These are phyloP conservation scores for Arge pagana DNA, from an alignment of 2,888 invertebrate species.

Conservation along the genomic window DNA sequence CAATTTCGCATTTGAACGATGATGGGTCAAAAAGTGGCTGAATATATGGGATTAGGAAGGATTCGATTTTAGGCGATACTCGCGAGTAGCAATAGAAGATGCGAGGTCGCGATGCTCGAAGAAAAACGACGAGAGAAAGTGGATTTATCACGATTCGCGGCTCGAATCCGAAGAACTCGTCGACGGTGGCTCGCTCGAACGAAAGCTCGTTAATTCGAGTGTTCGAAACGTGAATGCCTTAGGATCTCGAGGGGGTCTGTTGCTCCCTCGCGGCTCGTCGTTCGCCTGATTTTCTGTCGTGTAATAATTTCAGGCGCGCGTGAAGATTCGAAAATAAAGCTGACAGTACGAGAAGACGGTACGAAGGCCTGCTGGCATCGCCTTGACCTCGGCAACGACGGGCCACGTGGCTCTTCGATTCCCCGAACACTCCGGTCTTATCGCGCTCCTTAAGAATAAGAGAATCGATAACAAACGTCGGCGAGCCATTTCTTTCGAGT, in stretches of 20 bases:
- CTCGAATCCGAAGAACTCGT: not conserved
- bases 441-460: too few species aligned
- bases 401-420: constrained; percentile 18
- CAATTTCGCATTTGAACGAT: too few species aligned
- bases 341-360: too few species aligned
- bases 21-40: not conserved
- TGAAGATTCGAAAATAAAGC: too few species aligned
- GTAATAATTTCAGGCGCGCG: too few species aligned
- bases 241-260: not conserved
- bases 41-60: too few species aligned
- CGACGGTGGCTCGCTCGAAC: not conserved
- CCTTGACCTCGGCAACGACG: constrained; percentile 10
- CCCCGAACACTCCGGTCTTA: too few species aligned
- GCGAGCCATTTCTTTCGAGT: too few species aligned
- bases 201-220: constrained; percentile 1
- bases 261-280: not conserved
- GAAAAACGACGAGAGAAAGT: too few species aligned
- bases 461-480: too few species aligned
- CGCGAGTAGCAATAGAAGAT: not conserved
- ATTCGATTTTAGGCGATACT: not conserved
- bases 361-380: not conserved
- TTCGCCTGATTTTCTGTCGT: too few species aligned
- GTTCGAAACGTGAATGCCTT: constrained; percentile 4
- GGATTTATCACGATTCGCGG: too few species aligned
- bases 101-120: not conserved